Conservation (phyloP, 2,113 vertebrate species). For the Bombycilla garrulus region DNA sequence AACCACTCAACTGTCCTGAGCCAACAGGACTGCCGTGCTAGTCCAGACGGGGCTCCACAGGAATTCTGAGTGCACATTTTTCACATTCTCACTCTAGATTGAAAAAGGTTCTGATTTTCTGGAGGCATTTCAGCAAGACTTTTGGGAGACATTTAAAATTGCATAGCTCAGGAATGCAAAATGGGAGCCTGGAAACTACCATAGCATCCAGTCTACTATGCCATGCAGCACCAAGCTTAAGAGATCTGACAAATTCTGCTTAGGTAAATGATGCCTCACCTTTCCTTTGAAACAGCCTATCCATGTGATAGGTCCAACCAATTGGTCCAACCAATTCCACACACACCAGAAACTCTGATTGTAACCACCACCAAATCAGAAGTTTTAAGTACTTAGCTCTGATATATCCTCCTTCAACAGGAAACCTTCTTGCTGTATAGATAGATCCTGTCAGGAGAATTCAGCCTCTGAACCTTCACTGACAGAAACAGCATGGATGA, state of each 20-base stretch:
- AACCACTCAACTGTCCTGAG: neutral
- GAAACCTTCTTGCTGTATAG: neutral
- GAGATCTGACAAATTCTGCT: neutral
- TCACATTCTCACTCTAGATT: neutral
- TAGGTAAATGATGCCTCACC: neutral
- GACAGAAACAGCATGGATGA: neutral
- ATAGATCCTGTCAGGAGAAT: neutral
- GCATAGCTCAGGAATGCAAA: neutral
- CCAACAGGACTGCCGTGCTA: neutral
- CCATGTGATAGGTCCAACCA: neutral
- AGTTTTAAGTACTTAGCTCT: neutral
- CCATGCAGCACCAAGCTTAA: neutral
- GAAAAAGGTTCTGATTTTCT: neutral
- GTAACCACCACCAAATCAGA: neutral
- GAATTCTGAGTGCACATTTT: neutral
- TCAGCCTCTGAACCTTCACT: neutral
- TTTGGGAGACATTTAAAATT: neutral
- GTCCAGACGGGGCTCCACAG: constrained; percentile 33
- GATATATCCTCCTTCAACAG: neutral
- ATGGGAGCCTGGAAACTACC: neutral
- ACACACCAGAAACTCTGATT: neutral
- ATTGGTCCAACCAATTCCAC: neutral
- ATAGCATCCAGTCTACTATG: neutral
- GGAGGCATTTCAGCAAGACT: neutral
- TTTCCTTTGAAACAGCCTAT: neutral